A percentile compares a stretch with the other conserved stretches of the same genome.
Evolutionary conservation across 2,888 invertebrate genomes (phyloP).

Genomic region (Galerucella nymphaeae): DNA sequence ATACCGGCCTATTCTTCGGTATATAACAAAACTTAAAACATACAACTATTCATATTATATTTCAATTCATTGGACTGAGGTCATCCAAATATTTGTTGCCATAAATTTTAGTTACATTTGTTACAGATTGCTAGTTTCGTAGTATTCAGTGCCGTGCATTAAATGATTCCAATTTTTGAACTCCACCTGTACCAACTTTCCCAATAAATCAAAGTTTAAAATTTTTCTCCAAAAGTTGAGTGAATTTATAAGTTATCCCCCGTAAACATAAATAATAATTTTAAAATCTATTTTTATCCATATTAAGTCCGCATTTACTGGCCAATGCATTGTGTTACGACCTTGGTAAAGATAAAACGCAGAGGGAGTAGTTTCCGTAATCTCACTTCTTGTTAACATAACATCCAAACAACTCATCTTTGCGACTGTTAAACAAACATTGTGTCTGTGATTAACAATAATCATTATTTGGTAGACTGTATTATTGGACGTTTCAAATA

Average conservation of each 20-base stretch:
- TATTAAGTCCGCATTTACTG: neutral
- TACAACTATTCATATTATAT: too few species aligned
- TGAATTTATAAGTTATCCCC: neutral
- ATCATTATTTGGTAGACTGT: neutral
- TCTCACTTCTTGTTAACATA: slow-evolving; percentile 9
- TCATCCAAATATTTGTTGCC: too few species aligned
- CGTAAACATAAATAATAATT: neutral
- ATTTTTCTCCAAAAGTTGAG: too few species aligned
- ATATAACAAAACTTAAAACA: too few species aligned
- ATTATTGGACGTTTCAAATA: neutral
- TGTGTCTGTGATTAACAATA: slow-evolving; percentile 6
- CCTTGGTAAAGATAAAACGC: neutral
- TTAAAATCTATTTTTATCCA: neutral
- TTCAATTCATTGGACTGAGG: too few species aligned
- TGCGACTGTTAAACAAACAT: neutral
- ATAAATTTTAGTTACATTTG: too few species aligned
- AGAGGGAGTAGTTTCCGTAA: neutral
- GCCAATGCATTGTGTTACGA: neutral
- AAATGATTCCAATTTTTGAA: too few species aligned
- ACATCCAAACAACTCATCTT: slow-evolving; percentile 14
- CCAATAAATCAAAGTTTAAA: too few species aligned
- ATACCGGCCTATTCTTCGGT: too few species aligned
- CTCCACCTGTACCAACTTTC: too few species aligned
- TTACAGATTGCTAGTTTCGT: too few species aligned
- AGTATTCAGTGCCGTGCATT: too few species aligned